Evolutionary conservation across 2,797 vertebrate species (phyloP).

Genomic region (Sebastolobus alascanus): DNA sequence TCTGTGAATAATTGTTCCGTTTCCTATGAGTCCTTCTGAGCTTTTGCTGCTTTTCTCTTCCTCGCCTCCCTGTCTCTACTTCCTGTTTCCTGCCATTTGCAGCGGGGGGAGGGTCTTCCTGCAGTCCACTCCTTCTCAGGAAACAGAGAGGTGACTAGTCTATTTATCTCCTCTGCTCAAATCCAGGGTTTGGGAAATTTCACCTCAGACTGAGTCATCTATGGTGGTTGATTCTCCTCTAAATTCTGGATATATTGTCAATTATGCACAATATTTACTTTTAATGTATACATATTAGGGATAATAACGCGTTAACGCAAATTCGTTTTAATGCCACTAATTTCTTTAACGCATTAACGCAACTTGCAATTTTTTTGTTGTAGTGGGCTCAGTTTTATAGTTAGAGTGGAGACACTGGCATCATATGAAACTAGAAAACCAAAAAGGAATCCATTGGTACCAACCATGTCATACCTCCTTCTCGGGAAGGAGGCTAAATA

Average conservation of each 20-base stretch:
- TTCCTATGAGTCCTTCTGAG: conserved; percentile 63
- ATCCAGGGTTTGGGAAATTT: not conserved
- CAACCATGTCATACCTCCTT: no score
- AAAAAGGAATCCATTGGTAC: no score
- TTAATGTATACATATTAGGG: not conserved
- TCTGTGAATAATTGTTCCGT: conserved; percentile 30
- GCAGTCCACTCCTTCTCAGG: conserved; percentile 96
- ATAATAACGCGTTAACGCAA: no score
- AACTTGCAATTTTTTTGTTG: no score
- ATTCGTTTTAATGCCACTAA: no score
- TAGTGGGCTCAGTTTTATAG: no score
- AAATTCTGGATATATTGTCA: not conserved
- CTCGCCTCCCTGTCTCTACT: conserved; percentile 84
- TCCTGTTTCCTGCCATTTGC: conserved; percentile 89
- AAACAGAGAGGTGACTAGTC: conserved; percentile 97
- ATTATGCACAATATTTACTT: not conserved
- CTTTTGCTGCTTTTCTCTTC: conserved; percentile 78
- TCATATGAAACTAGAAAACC: no score
- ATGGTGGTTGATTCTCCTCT: not conserved
- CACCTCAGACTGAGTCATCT: conserved; percentile 6
- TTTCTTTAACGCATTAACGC: no score
- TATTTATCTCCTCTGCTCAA: conserved; percentile 67
- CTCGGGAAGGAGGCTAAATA: no score
- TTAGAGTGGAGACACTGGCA: no score
- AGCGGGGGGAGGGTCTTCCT: conserved; percentile 96